Conservation (phyloP, 2,888 invertebrate species). For the Polyploca ridens region DNA sequence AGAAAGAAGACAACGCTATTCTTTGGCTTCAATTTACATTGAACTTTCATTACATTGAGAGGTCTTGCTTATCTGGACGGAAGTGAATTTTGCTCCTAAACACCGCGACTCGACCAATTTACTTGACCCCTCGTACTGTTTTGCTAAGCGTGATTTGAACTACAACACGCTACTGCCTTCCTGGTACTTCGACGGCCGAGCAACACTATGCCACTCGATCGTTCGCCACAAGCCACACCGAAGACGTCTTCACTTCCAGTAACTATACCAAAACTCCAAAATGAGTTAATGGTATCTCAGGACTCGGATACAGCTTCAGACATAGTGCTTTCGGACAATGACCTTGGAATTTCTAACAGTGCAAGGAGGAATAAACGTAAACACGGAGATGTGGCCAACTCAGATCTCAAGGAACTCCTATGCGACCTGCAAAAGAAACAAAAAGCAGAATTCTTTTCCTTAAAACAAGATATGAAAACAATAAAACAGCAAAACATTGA, state of each 20-base stretch:
- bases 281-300: neutral
- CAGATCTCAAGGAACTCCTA: conserved; percentile 7
- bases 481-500: conserved; percentile 10
- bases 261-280: neutral
- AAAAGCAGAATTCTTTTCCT: conserved; percentile 5
- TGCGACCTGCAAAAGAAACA: conserved; percentile 11
- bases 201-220: neutral
- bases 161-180: neutral
- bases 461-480: conserved; percentile 9
- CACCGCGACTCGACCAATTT: neutral
- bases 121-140: neutral
- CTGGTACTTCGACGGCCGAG: neutral
- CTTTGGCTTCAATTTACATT: neutral
- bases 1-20: neutral
- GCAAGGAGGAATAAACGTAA: too few species aligned
- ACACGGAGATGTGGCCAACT: too few species aligned
- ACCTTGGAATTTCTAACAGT: neutral
- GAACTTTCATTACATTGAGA: too few species aligned
- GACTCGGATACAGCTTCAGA: conserved; percentile 17
- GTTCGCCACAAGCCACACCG: neutral
- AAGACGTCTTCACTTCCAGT: neutral
- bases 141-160: neutral
- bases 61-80: neutral
- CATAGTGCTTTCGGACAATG: conserved; percentile 5
- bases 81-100: neutral